Percentiles rank a stretch among this genome's conserved stretches.
Evolutionary conservation across 2,797 vertebrate genomes (phyloP).

Genomic region (Ctenopoma multispine): DNA sequence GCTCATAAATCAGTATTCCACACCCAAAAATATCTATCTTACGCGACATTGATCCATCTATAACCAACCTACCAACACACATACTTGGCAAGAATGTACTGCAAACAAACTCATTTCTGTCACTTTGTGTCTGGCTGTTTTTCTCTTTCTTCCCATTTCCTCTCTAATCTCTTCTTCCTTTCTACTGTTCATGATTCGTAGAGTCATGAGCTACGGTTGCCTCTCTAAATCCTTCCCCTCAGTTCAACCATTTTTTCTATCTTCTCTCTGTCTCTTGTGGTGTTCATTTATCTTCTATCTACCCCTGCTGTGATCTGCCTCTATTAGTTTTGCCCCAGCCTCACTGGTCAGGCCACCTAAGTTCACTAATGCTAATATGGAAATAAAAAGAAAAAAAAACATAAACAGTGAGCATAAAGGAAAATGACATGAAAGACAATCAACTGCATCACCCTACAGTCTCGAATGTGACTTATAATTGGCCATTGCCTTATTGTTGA

Average conservation of each 20-base stretch:
- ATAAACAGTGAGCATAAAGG: slow-evolving; percentile 23
- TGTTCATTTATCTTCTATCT: slow-evolving; percentile 46
- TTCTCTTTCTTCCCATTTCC: neutral
- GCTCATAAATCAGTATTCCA: slow-evolving; percentile 48
- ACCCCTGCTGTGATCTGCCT: slow-evolving; percentile 36
- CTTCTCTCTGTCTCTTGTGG: slow-evolving; percentile 20
- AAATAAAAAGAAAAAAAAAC: no score
- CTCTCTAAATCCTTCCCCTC: slow-evolving; percentile 11
- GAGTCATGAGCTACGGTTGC: neutral
- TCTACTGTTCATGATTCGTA: neutral
- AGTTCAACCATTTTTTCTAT: neutral
- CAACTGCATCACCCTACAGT: slow-evolving; percentile 9
- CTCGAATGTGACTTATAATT: neutral
- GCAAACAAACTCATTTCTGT: neutral
- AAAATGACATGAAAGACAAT: slow-evolving; percentile 10
- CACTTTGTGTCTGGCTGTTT: slow-evolving; percentile 9
- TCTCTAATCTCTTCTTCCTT: slow-evolving; percentile 1
- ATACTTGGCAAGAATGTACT: neutral
- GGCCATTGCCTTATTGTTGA: neutral
- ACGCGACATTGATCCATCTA: slow-evolving; percentile 19
- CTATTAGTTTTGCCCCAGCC: slow-evolving; percentile 45
- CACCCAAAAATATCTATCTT: slow-evolving; percentile 16
- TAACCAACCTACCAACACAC: neutral
- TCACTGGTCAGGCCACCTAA: slow-evolving; percentile 25
- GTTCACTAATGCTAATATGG: no score